Percentiles rank a stretch among this genome's conserved stretches.
phyloP scores from a whole-genome alignment of 2,113 vertebrate species.

The Meriones unguiculatus region DNA sequence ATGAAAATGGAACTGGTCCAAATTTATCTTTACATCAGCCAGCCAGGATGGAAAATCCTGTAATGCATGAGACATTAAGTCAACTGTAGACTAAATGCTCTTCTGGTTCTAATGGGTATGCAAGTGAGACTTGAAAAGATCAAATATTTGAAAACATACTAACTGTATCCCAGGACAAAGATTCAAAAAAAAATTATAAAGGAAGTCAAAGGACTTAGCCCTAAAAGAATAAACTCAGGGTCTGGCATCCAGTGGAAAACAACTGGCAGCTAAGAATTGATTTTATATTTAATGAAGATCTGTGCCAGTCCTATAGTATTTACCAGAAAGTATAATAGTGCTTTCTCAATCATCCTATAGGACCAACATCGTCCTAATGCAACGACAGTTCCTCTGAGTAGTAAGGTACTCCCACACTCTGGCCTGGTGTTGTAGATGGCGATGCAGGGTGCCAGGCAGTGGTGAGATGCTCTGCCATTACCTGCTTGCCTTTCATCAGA shows the following conservation, averaged over 20 bases:
- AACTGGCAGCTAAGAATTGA: not conserved
- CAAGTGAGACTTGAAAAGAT: slow-evolving; percentile 18
- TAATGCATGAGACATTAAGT: not conserved
- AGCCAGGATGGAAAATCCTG: not conserved
- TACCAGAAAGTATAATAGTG: not conserved
- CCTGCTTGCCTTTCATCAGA: not conserved
- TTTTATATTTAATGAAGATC: not conserved
- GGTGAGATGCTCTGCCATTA: not conserved
- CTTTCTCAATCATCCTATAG: not conserved
- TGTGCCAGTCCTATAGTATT: not conserved
- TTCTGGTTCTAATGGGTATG: not conserved
- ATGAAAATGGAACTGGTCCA: not conserved
- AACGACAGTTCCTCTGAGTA: not conserved
- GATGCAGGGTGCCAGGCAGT: not conserved
- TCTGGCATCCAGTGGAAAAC: not conserved
- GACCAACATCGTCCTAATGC: not conserved
- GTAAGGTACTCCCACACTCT: not conserved
- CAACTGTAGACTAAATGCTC: not conserved
- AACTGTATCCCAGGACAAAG: not conserved
- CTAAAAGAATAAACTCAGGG: not conserved
- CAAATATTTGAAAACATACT: not conserved
- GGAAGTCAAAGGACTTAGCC: not conserved
- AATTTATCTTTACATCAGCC: not conserved
- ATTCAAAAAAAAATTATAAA: not conserved
- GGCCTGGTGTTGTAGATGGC: too few species aligned